phyloP scores from a whole-genome alignment of 2,113 vertebrate genomes.

The Macrotis lagotis region DNA sequence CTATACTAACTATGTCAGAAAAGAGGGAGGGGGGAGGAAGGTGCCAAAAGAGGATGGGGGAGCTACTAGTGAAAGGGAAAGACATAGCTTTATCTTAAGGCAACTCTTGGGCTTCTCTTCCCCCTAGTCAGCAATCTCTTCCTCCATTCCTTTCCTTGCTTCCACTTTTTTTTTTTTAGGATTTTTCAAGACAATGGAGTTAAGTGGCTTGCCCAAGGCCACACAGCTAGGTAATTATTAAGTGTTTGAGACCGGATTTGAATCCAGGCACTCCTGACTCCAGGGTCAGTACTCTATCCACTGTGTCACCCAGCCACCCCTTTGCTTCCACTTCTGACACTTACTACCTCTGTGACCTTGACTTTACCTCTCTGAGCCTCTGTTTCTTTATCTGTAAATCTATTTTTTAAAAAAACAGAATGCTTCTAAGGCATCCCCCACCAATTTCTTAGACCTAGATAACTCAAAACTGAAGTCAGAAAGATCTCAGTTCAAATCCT shows the following conservation, averaged over 20 bases:
- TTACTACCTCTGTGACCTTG: neutral
- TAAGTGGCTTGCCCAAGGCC: too few species aligned
- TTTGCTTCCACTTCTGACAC: neutral
- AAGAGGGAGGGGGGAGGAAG: neutral
- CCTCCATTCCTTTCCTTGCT: neutral
- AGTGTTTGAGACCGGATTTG: too few species aligned
- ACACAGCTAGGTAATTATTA: too few species aligned
- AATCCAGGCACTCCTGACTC: too few species aligned
- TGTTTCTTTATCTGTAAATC: neutral
- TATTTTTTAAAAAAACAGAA: neutral
- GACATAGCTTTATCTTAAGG: constrained; percentile 7
- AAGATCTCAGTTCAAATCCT: neutral
- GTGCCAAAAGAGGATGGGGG: constrained; percentile 1
- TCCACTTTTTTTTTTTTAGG: too few species aligned
- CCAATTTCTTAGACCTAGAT: neutral
- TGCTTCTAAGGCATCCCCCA: neutral
- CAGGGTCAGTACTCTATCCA: too few species aligned
- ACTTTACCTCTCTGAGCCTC: neutral
- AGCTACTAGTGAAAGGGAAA: constrained; percentile 17
- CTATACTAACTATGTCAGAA: neutral
- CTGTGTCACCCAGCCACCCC: too few species aligned
- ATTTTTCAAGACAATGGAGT: too few species aligned
- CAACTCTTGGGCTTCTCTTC: constrained; percentile 25
- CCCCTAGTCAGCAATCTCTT: constrained; percentile 19
- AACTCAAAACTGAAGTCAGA: neutral